These are phyloP conservation scores for Philereme transversata DNA, from an alignment of 2,888 invertebrate species.

Conservation along the genomic window DNA sequence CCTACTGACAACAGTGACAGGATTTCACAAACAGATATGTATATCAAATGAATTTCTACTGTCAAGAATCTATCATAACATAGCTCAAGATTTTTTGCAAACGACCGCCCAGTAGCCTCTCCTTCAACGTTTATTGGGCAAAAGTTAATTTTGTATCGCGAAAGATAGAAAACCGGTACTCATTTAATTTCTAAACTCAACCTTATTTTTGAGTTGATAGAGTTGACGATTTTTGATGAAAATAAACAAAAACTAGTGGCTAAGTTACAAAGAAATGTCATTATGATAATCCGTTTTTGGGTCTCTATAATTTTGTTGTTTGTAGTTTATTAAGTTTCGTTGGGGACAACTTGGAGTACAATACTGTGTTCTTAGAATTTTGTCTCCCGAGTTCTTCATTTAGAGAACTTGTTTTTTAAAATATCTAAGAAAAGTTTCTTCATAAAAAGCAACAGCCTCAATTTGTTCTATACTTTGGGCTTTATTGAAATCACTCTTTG, in stretches of 20 bases:
- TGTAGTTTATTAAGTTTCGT: slow-evolving; percentile 44
- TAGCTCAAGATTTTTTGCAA: slow-evolving; percentile 37
- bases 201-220: slow-evolving; percentile 22
- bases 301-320: slow-evolving; percentile 55
- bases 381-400: background rate
- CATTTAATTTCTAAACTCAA: slow-evolving; percentile 16
- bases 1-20: background rate
- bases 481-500: background rate
- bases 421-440: background rate
- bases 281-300: slow-evolving; percentile 70
- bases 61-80: slow-evolving; percentile 48
- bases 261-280: slow-evolving; percentile 65
- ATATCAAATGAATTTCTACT: slow-evolving; percentile 34
- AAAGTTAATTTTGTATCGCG: slow-evolving; percentile 59
- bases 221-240: slow-evolving; percentile 17
- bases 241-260: slow-evolving; percentile 15
- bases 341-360: background rate
- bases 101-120: slow-evolving; percentile 74
- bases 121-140: slow-evolving; percentile 67
- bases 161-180: slow-evolving; percentile 29
- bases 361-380: slow-evolving; percentile 1
- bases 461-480: slow-evolving; percentile 6
- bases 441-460: slow-evolving; percentile 14
- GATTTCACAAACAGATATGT: slow-evolving; percentile 5
- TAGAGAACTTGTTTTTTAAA: slow-evolving; percentile 7